Percentiles rank a stretch among this genome's conserved stretches.
Evolutionary conservation across 2,797 vertebrate genomes (phyloP).

Genomic region (Semotilus atromaculatus): DNA sequence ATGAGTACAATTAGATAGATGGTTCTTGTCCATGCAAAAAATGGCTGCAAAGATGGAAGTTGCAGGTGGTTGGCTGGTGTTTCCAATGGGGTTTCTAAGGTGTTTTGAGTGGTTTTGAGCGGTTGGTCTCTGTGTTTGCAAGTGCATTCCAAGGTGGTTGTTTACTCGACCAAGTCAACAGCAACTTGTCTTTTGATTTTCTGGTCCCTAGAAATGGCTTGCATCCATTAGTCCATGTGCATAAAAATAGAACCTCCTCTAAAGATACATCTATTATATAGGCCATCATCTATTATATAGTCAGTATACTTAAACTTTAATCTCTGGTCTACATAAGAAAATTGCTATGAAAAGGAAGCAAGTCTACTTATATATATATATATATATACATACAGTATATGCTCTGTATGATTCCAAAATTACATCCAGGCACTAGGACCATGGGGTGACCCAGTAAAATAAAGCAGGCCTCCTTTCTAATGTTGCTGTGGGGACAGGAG

Average conservation of each 20-base stretch:
- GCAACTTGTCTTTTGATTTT: neutral
- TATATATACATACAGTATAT: too few species aligned
- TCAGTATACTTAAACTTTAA: too few species aligned
- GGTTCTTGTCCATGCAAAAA: neutral
- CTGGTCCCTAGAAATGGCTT: neutral
- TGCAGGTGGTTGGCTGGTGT: too few species aligned
- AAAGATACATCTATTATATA: too few species aligned
- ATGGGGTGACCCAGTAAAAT: constrained; percentile 6
- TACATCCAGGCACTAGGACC: constrained; percentile 47
- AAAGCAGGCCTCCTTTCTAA: neutral
- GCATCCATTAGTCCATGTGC: neutral
- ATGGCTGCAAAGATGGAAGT: neutral
- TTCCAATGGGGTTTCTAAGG: neutral
- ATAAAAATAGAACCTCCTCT: too few species aligned
- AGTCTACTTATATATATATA: neutral
- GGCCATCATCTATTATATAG: too few species aligned
- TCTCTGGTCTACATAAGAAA: too few species aligned
- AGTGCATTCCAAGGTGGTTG: neutral
- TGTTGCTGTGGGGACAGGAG: constrained; percentile 54
- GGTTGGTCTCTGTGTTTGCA: neutral
- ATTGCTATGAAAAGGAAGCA: too few species aligned
- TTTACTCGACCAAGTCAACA: neutral
- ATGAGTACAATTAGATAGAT: neutral
- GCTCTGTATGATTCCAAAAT: neutral
- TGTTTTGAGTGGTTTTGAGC: neutral